Evolutionary conservation across 2,797 vertebrate genomes (phyloP), one percentile per base, ranked within the genome.

Genomic region (Spondyliosoma cantharus): DNA sequence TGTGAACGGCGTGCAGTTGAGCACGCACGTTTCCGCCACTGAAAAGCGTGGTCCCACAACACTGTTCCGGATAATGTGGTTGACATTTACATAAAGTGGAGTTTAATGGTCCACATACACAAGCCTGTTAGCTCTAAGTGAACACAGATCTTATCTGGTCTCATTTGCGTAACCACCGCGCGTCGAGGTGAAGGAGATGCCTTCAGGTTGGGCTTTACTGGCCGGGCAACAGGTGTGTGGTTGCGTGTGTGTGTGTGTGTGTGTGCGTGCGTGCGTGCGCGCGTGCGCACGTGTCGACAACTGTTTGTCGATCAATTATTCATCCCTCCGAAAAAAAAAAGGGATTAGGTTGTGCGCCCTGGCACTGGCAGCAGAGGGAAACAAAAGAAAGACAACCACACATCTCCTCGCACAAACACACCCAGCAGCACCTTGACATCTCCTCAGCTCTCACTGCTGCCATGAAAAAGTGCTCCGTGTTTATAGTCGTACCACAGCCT

Each of bases 151-250:
- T 24, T 54, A 80, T 74, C 78, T 64, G 22, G 25, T 0, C 37
- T 54, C 0, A 86, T 92, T 91, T 92, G 79, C 89, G 90, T 91
- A 86, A 85, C 54, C 14, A 29, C 50, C 43, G 58, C 54, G 57
- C 49, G 57, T 56, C 11, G 3, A 74, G 45, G 7, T 27, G 32
- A 12, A 46, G 6, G 17, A 71, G 43, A 74, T 65, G 57, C 54
- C 50, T 66, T 20, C 29, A 43, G 53, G 43, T 11, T 64, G 60
- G 60, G 53, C 22, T 71, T 12, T 57, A 9, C 27, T 17, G 0
- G 24, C 66, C 54, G 37, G 71, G 70, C 86, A 90, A 91, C 91
- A 93, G 74, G 90, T 92, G 85, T 81, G 68, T 73, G 53, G 11
- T 58, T 13, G 42, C 14, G 64, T n/a, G 19, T 43, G 73, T 79